phyloP scores from a whole-genome alignment of 2,797 vertebrate genomes.

The Sebastes steindachneri region DNA sequence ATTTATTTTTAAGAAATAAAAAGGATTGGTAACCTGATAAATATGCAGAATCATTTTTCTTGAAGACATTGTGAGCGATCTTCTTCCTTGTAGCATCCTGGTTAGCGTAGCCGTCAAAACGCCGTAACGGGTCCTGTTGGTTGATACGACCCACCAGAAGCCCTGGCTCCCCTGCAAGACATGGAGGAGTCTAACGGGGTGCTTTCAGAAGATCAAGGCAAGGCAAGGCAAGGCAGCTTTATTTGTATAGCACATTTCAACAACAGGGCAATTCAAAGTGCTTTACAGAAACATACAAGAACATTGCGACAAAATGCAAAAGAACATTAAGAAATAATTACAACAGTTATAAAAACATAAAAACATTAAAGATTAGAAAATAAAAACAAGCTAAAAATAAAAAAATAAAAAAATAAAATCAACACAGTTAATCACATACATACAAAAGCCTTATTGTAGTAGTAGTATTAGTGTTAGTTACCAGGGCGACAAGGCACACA shows the following conservation, averaged over 20 bases:
- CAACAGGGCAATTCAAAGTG: too few species aligned
- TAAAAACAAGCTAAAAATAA: too few species aligned
- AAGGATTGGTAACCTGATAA: conserved; percentile 84
- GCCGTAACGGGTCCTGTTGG: conserved; percentile 89
- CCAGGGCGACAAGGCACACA: conserved; percentile 89
- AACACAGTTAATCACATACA: background rate
- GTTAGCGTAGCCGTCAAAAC: conserved; percentile 92
- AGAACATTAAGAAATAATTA: too few species aligned
- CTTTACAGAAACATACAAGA: too few species aligned
- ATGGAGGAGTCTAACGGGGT: background rate
- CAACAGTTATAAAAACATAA: too few species aligned
- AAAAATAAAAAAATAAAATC: too few species aligned
- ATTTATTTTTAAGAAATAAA: background rate
- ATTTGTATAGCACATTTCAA: too few species aligned
- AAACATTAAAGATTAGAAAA: too few species aligned
- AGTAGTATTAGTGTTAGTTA: conserved; percentile 58
- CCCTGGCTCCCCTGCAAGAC: conserved; percentile 87
- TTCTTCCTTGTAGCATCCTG: conserved; percentile 91
- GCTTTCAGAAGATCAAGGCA: background rate
- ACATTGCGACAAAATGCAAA: too few species aligned
- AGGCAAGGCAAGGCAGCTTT: too few species aligned
- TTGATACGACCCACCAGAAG: conserved; percentile 91
- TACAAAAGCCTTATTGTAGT: background rate
- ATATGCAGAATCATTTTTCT: conserved; percentile 90
- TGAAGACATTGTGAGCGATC: conserved; percentile 88